Conservation (phyloP, 37 sponge, comb jelly and placozoan species). For the Spongilla lacustris region DNA sequence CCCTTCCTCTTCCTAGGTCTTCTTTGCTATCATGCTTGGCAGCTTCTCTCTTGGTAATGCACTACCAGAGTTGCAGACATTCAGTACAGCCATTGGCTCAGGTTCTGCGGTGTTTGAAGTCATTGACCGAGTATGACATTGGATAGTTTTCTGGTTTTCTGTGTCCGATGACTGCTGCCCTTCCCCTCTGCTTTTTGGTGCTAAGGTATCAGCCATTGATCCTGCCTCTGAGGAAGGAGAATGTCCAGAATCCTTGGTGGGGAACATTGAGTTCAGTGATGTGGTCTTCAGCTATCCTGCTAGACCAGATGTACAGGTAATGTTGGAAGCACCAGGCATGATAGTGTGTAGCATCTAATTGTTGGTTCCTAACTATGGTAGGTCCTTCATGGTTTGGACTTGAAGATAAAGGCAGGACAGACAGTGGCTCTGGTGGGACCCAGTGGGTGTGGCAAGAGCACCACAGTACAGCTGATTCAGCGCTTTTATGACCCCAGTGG, state of each 20-base stretch:
- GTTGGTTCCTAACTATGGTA: not conserved
- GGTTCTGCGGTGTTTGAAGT: slow-evolving; percentile 76
- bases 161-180: not conserved
- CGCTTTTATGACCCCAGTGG: slow-evolving; percentile 47
- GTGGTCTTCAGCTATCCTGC: slow-evolving; percentile 89
- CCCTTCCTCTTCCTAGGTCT: slow-evolving; percentile 42
- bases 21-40: slow-evolving; percentile 80
- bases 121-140: slow-evolving; percentile 74
- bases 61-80: slow-evolving; percentile 81
- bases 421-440: slow-evolving; percentile 73
- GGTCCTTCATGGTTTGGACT: slow-evolving; percentile 49
- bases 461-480: slow-evolving; percentile 50
- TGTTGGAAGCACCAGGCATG: not conserved
- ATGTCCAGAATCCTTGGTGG: slow-evolving; percentile 52
- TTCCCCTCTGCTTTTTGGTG: not conserved
- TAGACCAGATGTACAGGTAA: slow-evolving; percentile 74
- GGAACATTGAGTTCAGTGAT: slow-evolving; percentile 78
- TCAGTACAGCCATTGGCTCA: slow-evolving; percentile 74
- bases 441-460: slow-evolving; percentile 73
- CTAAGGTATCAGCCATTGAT: slow-evolving; percentile 81
- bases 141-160: too few relatives aligned
- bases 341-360: not conserved
- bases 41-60: slow-evolving; percentile 90
- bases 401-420: slow-evolving; percentile 46
- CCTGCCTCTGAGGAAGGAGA: slow-evolving; percentile 52